Conservation (phyloP, 1,140 invertebrate species). For the Branchinecta lynchi region DNA sequence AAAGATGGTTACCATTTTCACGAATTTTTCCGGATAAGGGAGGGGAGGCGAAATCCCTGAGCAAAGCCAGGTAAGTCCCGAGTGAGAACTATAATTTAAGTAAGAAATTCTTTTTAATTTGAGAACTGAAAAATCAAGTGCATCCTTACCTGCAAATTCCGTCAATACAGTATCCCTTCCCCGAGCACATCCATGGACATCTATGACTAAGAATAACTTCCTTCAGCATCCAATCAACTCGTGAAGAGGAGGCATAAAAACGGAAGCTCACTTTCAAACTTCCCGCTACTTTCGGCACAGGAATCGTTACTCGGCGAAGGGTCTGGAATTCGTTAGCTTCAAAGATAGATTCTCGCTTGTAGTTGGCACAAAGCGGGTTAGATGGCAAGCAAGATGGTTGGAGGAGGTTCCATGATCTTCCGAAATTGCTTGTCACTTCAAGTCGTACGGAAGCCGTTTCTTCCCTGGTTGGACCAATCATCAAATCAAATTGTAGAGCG, state of each 20-base stretch:
- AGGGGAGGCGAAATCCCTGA: no score
- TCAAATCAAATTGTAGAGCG: neutral
- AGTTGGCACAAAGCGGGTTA: neutral
- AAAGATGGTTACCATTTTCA: no score
- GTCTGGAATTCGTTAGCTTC: neutral
- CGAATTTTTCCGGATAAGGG: no score
- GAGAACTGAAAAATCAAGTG: no score
- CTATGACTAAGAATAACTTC: neutral
- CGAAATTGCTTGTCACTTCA: neutral
- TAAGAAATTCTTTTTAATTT: no score
- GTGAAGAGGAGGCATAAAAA: neutral
- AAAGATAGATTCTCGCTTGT: neutral
- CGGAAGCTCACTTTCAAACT: neutral
- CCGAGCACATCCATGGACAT: neutral
- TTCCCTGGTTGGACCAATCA: neutral
- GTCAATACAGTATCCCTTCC: neutral
- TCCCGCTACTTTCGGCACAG: neutral
- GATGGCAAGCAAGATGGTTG: neutral
- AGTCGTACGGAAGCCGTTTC: neutral
- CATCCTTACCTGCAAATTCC: neutral
- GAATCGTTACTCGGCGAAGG: neutral
- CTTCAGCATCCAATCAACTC: neutral
- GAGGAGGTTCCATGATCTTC: neutral
- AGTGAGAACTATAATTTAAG: no score
- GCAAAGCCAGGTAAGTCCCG: no score